Conservation (phyloP, 2,113 vertebrate genomes). For the Urocitellus parryii region DNA sequence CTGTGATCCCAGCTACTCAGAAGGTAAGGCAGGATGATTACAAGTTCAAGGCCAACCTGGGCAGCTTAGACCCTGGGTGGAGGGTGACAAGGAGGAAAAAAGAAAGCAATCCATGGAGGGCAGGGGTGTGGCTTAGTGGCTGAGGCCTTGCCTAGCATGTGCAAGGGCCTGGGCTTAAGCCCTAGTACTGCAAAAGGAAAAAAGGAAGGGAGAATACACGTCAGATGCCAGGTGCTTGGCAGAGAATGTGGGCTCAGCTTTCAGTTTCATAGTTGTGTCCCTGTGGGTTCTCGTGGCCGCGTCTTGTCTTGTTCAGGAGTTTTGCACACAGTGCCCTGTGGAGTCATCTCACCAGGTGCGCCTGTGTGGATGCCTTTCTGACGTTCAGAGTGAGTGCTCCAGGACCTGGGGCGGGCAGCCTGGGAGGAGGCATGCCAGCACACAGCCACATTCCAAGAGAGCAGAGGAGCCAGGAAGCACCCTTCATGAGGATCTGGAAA, state of each 20-base stretch:
- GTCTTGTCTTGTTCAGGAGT: not conserved
- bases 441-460: not conserved
- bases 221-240: not conserved
- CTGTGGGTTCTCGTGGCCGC: not conserved
- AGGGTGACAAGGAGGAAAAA: not conserved
- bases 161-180: too few species aligned
- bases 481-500: conserved; percentile 28
- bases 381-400: not conserved
- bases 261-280: not conserved
- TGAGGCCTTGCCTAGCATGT: not conserved
- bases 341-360: not conserved
- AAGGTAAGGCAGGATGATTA: not conserved
- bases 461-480: conserved; percentile 7
- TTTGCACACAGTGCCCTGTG: not conserved
- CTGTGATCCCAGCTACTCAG: not conserved
- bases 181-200: too few species aligned
- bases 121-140: not conserved
- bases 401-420: not conserved
- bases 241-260: not conserved
- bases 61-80: not conserved
- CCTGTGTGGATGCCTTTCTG: not conserved
- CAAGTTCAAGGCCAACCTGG: not conserved
- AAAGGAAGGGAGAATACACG: not conserved
- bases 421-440: not conserved
- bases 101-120: not conserved